Evolutionary conservation across 2,888 invertebrate species (phyloP), one percentile per base, ranked within the genome.

Genomic region (Aquatica leii): DNA sequence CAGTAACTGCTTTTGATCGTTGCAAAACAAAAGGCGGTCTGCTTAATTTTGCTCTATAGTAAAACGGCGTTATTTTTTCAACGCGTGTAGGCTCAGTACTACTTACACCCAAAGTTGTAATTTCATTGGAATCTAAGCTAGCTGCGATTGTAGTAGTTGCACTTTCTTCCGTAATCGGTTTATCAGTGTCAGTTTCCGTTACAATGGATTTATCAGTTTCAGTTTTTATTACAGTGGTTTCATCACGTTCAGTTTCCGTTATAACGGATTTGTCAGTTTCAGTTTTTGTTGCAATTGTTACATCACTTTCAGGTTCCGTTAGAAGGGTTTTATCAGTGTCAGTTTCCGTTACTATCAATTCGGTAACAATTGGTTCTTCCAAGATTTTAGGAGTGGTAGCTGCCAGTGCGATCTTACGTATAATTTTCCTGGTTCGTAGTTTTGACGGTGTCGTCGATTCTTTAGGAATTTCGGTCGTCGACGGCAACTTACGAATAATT

Each of bases 401-500:
- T 82, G 66, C 65, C 1, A 79, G 78, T 60, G 74, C 71, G 35
- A 78, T 62, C 31, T 75, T 70, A 51, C 79, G 71, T 65, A 80
- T 74, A n/a, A 78, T 69, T 70, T 76, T 78, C 50, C 76, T 71
- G 21, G 69, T 76, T 37, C 73, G 73, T 15, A 66, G 66, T 59
- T 55, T 60, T 4, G 40, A 40, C n/a, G 66, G 62, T 4, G 65
- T 64, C 61, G 59, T 63, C 59, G 31, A 34, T 62, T 65, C 69
- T 59, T 52, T 61, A 50, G 56, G 51, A 12, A 65, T 57, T 66
- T 57, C 61, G 61, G 61, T 65, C 50, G 53, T 59, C 21, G 62
- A 72, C 49, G 62, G 66, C 15, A 80, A 61, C 68, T 78, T 80
- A 24, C 80, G 68, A 20, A 81, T 71, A 53, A 81, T 77, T 73